These are phyloP conservation scores for Cremastobaeus sp. DNA, from an alignment of 2,888 invertebrate species.

Conservation along the genomic window DNA sequence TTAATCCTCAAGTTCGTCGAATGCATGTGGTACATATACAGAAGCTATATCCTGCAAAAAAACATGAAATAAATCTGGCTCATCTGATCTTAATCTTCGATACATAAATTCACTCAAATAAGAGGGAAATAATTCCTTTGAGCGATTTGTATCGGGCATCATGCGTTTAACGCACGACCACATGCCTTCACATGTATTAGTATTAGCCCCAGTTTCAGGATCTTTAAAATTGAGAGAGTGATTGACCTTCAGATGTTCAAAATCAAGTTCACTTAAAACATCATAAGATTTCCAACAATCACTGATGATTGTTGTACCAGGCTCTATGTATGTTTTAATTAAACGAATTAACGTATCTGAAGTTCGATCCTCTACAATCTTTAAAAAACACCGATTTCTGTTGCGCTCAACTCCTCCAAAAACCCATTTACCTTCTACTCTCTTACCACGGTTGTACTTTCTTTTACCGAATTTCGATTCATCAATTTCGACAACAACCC, in stretches of 20 bases:
- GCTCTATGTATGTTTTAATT: background rate
- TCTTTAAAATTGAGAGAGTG: slow-evolving; percentile 37
- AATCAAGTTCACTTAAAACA: slow-evolving; percentile 11
- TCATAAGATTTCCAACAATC: slow-evolving; percentile 11
- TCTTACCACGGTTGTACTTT: too few relatives aligned
- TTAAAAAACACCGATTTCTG: too few relatives aligned
- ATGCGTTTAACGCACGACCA: slow-evolving; percentile 16
- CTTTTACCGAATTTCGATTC: background rate
- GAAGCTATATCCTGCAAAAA: background rate
- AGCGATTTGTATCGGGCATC: background rate
- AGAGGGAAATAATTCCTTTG: background rate
- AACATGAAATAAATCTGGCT: background rate
- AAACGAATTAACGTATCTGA: too few relatives aligned
- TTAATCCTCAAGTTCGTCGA: too few relatives aligned
- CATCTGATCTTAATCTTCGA: background rate
- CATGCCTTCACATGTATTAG: slow-evolving; percentile 17
- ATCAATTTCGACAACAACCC: background rate
- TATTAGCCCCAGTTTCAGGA: slow-evolving; percentile 18
- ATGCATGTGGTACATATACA: too few relatives aligned
- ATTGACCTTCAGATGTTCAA: slow-evolving; percentile 29
- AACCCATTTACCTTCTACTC: too few relatives aligned
- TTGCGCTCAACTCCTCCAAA: too few relatives aligned
- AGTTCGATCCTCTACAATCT: too few relatives aligned
- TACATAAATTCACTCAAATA: slow-evolving; percentile 40
- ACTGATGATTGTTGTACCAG: background rate